Base-by-base conservation (phyloP, 1,140 invertebrate genomes). In the Scylla paramamosain region DNA sequence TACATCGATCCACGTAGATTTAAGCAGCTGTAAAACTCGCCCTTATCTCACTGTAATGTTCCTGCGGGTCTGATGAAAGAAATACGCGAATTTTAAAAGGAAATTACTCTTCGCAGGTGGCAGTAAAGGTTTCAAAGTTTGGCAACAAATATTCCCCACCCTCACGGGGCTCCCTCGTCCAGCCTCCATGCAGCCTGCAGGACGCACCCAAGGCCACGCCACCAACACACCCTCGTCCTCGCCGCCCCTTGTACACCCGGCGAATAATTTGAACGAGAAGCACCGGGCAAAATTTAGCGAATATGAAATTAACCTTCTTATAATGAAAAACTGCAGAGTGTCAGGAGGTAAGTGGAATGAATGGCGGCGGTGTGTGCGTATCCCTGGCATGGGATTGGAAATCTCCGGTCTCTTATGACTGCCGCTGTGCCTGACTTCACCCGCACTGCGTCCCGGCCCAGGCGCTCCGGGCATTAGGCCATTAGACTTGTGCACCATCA, bases 111-210 rank as follows among this genome's bases (percentile, higher is more conserved):
- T n/a, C n/a, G 20, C 25, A 77, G 67, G 25, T n/a, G 67, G 67
- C 67, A n/a, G n/a, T 20, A n/a, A 77, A 77, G 20, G 67, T 77
- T 77, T 77, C 67, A 77, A 77, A 77, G 67, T 77, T 77, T 77
- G 67, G 67, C 67, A 77, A 77, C 67, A 77, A 77, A 77, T 77
- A 77, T 77, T 77, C 67, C 67, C n/a, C 67, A 77, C 67, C 67
- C 20, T 77, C 67, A 77, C 39, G 39, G 39, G 1, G 67, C 67
- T n/a, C 20, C 67, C 67, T 77, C 25, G 12, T 25, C 67, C 67
- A 77, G 67, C 20, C 67, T 20, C 8, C 67, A 12, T 2, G 67
- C 67, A 77, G 20, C 67, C 67, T n/a, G 67, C 67, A 77, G 20
- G 67, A 7, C 67, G 4, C 20, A 77, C 20, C 20, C 67, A 77